Evolutionary conservation across 2,888 invertebrate species (phyloP), one percentile per base, ranked within the genome.

Genomic region (Octodonta nipae): DNA sequence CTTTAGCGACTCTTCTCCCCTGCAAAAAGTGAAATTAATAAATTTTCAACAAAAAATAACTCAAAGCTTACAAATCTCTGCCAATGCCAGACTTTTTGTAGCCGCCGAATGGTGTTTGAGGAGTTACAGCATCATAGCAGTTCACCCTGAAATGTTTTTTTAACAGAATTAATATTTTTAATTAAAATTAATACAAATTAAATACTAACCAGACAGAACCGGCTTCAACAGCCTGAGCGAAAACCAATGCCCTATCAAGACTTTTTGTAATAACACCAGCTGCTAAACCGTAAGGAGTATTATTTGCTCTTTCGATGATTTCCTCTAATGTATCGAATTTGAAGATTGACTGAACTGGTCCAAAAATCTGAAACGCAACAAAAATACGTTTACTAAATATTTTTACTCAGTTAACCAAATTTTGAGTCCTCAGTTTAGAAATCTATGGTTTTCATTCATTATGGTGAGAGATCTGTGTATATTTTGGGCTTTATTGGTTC

Each of bases 81-180:
- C 88, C 88, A 47, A 81, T 71, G 30, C 89, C 89, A 15, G 87
- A 87, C 49, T 78, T 75, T 55, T 86, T 88, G 62, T 74, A 88
- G 26, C 89, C 89, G 33, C 89, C 89, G 56, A 89, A 89, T 6
- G 89, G 88, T 26, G 81, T 78, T 56, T 87, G 86, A 1, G 77
- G 64, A 6, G 68, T 59, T 2, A 78, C 67, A 31, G 71, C 70
- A 47, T 79, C 75, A 48, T 79, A 84, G 29, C 76, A 75, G 59
- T 84, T 84, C 3, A 84, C 69, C 81, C 80, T 80, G 54, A 26
- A 28, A 28, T 12, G 12, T 28, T 30, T 20, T 10, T 22, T n/a
- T 3, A n/a, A n/a, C n/a, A n/a, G n/a, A n/a, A n/a, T n/a, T n/a
- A n/a, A n/a, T n/a, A n/a, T n/a, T n/a, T 17, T 7, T 26, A n/a